A percentile compares a stretch with the other conserved stretches of the same genome.
Conservation (phyloP, 2,797 vertebrate species). For the Valencia hispanica region DNA sequence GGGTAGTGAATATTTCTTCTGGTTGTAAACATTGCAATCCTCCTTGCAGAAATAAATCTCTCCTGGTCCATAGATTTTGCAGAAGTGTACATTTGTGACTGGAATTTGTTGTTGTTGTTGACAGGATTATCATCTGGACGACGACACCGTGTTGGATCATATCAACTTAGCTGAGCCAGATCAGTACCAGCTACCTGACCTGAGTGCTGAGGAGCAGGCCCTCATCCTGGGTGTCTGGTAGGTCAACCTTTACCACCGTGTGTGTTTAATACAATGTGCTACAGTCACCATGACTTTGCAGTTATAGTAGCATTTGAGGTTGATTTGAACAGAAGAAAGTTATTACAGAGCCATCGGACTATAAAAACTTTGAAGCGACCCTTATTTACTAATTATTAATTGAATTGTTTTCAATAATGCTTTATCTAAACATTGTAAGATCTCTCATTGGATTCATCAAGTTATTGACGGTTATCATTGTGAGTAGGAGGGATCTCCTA, state of each 20-base stretch:
- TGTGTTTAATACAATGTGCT: not conserved
- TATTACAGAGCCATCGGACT: not conserved
- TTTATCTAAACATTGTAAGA: too few species aligned
- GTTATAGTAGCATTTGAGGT: not conserved
- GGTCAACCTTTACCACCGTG: constrained; percentile 50
- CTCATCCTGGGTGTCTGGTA: constrained; percentile 94
- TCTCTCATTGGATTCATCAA: too few species aligned
- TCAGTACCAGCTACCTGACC: constrained; percentile 84
- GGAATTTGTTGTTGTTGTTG: constrained; percentile 13
- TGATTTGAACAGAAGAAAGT: constrained; percentile 4
- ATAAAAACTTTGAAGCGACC: constrained; percentile 1
- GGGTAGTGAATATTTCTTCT: not conserved
- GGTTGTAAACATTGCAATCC: not conserved
- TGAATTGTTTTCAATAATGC: too few species aligned
- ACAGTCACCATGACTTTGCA: not conserved
- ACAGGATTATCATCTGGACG: constrained; percentile 89
- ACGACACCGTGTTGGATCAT: constrained; percentile 91
- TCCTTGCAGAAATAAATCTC: not conserved
- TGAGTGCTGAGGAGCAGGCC: constrained; percentile 93
- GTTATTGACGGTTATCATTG: too few species aligned
- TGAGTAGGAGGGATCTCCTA: too few species aligned
- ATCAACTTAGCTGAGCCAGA: constrained; percentile 87
- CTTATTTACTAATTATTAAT: too few species aligned
- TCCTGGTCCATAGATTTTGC: not conserved
- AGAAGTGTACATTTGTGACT: not conserved